Evolutionary conservation across 2,113 vertebrate genomes (phyloP).

Genomic region (Brienomyrus longianalis): DNA sequence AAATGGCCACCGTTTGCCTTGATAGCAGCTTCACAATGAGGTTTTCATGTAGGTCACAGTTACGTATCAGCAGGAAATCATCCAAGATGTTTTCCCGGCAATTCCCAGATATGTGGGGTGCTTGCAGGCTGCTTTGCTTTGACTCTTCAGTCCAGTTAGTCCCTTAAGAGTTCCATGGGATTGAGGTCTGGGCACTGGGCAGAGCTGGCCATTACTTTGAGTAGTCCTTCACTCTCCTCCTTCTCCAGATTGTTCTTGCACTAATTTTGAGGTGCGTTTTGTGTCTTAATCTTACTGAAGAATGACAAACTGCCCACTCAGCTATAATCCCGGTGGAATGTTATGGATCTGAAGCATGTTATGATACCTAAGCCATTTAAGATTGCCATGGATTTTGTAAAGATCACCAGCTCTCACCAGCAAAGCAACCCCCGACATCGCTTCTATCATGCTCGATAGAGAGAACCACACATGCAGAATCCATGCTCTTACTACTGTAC

Average conservation of each 20-base stretch:
- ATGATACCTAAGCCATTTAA: background rate
- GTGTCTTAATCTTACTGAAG: background rate
- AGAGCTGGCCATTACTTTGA: background rate
- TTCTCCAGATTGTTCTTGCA: background rate
- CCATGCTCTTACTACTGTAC: background rate
- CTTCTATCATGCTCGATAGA: background rate
- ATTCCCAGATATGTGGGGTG: background rate
- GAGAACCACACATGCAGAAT: background rate
- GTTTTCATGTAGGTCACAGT: background rate
- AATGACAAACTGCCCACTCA: background rate
- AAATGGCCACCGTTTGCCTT: background rate
- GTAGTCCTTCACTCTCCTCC: background rate
- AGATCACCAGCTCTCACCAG: background rate
- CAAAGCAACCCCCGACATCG: background rate
- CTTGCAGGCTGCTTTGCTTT: background rate
- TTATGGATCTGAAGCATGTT: background rate
- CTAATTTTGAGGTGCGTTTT: background rate
- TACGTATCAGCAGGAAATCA: background rate
- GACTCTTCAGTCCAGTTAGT: background rate
- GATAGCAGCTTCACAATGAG: background rate
- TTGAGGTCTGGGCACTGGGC: background rate
- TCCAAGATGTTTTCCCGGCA: background rate
- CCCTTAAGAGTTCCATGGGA: background rate
- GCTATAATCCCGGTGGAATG: background rate
- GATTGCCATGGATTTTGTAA: background rate